Evolutionary conservation across 1,140 invertebrate species (phyloP), one percentile per base, ranked within the genome.

Genomic region (Sitophilus oryzae): DNA sequence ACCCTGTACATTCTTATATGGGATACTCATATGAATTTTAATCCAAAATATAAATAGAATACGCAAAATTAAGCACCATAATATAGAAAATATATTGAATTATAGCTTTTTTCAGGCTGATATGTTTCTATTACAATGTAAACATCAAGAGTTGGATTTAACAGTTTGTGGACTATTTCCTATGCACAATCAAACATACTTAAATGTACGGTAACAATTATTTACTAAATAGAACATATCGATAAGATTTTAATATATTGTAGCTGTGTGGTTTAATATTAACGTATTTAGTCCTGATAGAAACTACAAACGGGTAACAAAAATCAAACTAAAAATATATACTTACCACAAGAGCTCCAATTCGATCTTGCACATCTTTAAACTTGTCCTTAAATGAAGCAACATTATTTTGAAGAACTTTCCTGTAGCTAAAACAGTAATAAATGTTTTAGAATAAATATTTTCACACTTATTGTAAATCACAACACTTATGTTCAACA

Each of bases 121-220:
- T 10, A 20, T 41, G n/a, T 40, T 57, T 9, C 34, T 57, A 10
- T 51, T 52, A n/a, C 38, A 49, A 40, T 50, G 21, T 20, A 20
- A 50, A 45, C 55, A 57, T 14, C 55, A 57, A 35, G 22, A n/a
- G 1, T 36, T 57, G 19, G 34, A 49, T 19, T 45, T 57, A 14
- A 44, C 47, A 40, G 48, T 44, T 15, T 51, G 47, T 41, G 55
- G 55, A 35, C 40, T 57, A n/a, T 57, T 57, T 57, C 47, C 55
- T 35, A 45, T 57, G 34, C 35, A 47, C 11, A 51, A 43, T 40
- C 38, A 40, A 5, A 46, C 48, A 1, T 41, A 50, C 25, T 44
- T 50, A 34, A 46, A 49, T 41, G 55, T 57, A 50, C 15, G 8
- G 23, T 25, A 52, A 44, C 22, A 41, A 14, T 20, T 36, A 36